Percentiles rank a stretch among this genome's conserved stretches.
Evolutionary conservation across 2,113 vertebrate species (phyloP).

Genomic region (Dromiciops gliroides): DNA sequence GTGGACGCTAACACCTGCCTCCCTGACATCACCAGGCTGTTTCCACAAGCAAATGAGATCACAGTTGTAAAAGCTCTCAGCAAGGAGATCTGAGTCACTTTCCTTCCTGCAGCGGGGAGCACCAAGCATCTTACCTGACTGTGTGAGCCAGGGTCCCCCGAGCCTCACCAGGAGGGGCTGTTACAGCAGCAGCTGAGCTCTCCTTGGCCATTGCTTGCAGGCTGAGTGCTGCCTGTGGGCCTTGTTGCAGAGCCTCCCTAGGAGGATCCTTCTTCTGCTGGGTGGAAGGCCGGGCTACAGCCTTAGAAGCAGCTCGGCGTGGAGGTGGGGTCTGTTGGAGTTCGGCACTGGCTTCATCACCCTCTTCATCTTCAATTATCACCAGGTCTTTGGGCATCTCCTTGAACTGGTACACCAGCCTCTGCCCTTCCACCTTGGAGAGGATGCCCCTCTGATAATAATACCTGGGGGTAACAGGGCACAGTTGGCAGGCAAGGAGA

Average conservation of each 20-base stretch:
- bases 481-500: fast-evolving
- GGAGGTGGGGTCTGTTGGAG: slow-evolving; percentile 49
- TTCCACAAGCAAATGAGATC: not conserved
- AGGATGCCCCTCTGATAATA: slow-evolving; percentile 94
- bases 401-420: slow-evolving; percentile 93
- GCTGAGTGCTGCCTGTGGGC: slow-evolving; percentile 63
- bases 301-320: slow-evolving; percentile 62
- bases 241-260: slow-evolving; percentile 60
- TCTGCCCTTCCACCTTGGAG: slow-evolving; percentile 93
- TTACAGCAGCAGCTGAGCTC: slow-evolving; percentile 64
- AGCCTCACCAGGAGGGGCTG: slow-evolving; percentile 51
- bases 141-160: slow-evolving; percentile 61
- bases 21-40: not conserved
- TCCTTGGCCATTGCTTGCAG: slow-evolving; percentile 68
- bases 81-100: not conserved
- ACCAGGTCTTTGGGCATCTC: slow-evolving; percentile 93
- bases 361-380: slow-evolving; percentile 87
- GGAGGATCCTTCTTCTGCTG: slow-evolving; percentile 48
- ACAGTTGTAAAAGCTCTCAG: not conserved
- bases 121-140: slow-evolving; percentile 55
- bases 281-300: slow-evolving; percentile 19
- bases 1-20: not conserved
- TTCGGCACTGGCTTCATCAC: slow-evolving; percentile 79
- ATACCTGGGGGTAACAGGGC: slow-evolving; percentile 81
- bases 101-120: not conserved